These are phyloP conservation scores for Cydia fagiglandana DNA, from an alignment of 1,140 invertebrate species.

Conservation along the genomic window DNA sequence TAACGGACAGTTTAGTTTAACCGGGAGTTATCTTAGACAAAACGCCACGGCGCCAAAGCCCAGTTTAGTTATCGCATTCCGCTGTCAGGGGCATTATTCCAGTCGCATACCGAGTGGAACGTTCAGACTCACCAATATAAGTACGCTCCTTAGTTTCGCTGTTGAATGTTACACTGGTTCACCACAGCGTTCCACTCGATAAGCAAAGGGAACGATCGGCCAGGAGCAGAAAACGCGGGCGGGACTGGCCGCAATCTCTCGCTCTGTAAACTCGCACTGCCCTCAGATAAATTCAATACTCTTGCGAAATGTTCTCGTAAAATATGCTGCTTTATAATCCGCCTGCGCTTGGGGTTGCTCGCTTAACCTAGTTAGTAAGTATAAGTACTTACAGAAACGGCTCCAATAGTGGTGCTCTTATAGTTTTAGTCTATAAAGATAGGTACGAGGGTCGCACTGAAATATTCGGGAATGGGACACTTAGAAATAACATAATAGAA, in stretches of 20 bases:
- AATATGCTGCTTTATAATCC: constrained; percentile 56
- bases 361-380: constrained; percentile 26
- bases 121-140: neutral
- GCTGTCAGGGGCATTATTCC: constrained; percentile 44
- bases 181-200: neutral
- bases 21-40: constrained; percentile 52
- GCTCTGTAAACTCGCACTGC: constrained; percentile 60
- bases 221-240: constrained; percentile 55
- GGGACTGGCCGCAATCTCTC: constrained; percentile 53
- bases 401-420: neutral
- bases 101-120: neutral
- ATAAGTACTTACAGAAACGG: constrained; percentile 2
- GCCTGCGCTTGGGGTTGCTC: constrained; percentile 31
- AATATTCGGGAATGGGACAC: no score
- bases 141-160: neutral
- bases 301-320: constrained; percentile 74
- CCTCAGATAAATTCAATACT: constrained; percentile 72
- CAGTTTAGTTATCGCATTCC: constrained; percentile 67
- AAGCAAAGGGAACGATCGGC: constrained; percentile 33
- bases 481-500: no score
- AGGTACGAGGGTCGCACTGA: no score
- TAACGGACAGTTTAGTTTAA: constrained; percentile 49
- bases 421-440: neutral
- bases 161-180: neutral
- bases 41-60: constrained; percentile 57